Evolutionary conservation across 2,113 vertebrate species (phyloP).

Genomic region (Rhinoderma darwinii): DNA sequence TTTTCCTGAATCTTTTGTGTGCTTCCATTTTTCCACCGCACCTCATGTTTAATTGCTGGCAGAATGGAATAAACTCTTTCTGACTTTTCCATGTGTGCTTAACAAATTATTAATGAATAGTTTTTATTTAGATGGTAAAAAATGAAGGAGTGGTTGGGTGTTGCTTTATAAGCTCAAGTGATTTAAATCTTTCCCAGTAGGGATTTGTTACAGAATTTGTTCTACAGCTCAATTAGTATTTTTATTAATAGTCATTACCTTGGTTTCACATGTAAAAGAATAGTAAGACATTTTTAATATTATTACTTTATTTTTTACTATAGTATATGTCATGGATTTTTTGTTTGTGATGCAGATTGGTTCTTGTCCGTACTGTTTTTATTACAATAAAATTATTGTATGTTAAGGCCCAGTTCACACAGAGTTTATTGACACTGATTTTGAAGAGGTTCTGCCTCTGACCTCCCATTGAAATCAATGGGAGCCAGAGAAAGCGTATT

Average conservation of each 20-base stretch:
- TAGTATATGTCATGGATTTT: no score
- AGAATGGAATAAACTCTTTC: conserved; percentile 24
- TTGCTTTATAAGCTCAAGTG: neutral
- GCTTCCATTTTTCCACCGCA: conserved; percentile 34
- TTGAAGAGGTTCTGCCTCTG: no score
- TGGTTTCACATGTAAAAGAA: no score
- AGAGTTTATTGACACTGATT: no score
- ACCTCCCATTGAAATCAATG: no score
- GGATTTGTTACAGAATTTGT: neutral
- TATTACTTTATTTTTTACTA: no score
- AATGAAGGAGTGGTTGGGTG: conserved; percentile 28
- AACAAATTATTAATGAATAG: conserved; percentile 30
- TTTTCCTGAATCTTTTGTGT: conserved; percentile 14
- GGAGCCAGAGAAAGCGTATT: no score
- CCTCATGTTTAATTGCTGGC: conserved; percentile 28
- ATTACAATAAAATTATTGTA: no score
- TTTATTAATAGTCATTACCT: neutral
- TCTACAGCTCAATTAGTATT: neutral
- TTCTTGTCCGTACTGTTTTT: no score
- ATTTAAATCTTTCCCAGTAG: neutral
- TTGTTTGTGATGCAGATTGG: no score
- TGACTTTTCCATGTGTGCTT: conserved; percentile 18
- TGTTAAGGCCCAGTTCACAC: no score
- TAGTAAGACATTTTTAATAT: no score
- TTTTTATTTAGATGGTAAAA: conserved; percentile 10